Percentiles rank a stretch among this genome's conserved stretches.
phyloP scores from a whole-genome alignment of 2,888 invertebrate genomes.

The Tenthredo amoena region DNA sequence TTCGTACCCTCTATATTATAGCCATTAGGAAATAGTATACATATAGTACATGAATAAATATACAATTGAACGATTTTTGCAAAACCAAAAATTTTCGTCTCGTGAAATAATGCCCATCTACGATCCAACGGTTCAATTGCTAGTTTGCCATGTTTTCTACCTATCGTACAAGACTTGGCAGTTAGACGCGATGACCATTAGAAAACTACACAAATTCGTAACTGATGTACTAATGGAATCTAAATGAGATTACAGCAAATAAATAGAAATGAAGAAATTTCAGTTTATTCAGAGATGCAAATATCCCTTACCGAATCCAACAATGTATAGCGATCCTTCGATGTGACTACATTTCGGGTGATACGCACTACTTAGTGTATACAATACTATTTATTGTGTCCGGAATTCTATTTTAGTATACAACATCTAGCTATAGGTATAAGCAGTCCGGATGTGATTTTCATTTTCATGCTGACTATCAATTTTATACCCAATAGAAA shows the following conservation, averaged over 20 bases:
- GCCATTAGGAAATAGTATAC: neutral
- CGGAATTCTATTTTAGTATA: neutral
- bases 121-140: neutral
- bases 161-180: neutral
- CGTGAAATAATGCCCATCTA: no score
- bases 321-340: neutral
- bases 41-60: neutral
- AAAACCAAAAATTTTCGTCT: no score
- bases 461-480: slow-evolving; percentile 54
- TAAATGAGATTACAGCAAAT: neutral
- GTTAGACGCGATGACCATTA: neutral
- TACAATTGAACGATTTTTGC: neutral
- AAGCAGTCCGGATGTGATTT: slow-evolving; percentile 62
- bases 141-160: neutral
- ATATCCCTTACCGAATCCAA: slow-evolving; percentile 12
- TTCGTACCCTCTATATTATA: neutral
- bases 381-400: slow-evolving; percentile 3
- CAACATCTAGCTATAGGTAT: neutral
- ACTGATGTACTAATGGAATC: neutral
- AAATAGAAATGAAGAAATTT: neutral
- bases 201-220: neutral
- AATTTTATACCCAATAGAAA: slow-evolving; percentile 9
- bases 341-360: neutral
- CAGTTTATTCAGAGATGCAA: neutral
- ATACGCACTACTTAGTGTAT: neutral